Percentiles rank a stretch among this genome's conserved stretches.
These are phyloP conservation scores for Aurelia aurita DNA, from an alignment of 30 jellyfish, hydroid and myxozoan species.

Conservation along the genomic window DNA sequence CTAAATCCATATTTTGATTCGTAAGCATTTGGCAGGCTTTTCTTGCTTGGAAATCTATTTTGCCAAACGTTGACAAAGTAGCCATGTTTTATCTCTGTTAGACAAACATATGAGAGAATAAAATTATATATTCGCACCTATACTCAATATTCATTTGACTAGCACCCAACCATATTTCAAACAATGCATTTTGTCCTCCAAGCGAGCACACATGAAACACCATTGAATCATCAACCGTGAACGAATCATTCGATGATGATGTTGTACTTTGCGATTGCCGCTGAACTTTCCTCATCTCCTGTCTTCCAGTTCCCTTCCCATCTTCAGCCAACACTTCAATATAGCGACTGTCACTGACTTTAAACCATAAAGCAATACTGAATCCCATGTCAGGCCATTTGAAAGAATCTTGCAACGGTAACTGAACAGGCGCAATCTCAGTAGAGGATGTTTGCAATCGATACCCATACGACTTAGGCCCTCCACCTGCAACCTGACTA, in stretches of 20 bases:
- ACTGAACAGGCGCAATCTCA: conserved; percentile 85
- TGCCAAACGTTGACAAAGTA: too few relatives aligned
- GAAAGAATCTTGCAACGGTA: conserved; percentile 80
- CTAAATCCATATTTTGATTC: too few relatives aligned
- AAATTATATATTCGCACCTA: conserved; percentile 86
- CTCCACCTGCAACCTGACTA: conserved; percentile 34
- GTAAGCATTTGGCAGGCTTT: too few relatives aligned
- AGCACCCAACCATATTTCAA: conserved; percentile 95
- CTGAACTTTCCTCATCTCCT: background rate
- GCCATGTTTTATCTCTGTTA: too few relatives aligned
- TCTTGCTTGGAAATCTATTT: too few relatives aligned
- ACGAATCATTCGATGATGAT: conserved; percentile 8
- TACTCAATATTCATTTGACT: conserved; percentile 78
- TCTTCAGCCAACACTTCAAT: background rate
- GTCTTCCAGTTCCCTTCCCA: background rate
- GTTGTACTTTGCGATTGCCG: background rate
- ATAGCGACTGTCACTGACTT: conserved; percentile 37
- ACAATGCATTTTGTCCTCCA: conserved; percentile 87
- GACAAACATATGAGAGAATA: too few relatives aligned
- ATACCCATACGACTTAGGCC: conserved; percentile 66
- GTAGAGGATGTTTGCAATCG: conserved; percentile 65
- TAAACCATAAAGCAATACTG: conserved; percentile 89
- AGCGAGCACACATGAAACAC: conserved; percentile 85
- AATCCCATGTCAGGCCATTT: conserved; percentile 97
- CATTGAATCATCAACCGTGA: conserved; percentile 33